These are phyloP conservation scores for Callimorpha dominula DNA, from an alignment of 2,888 invertebrate genomes.

Conservation along the genomic window DNA sequence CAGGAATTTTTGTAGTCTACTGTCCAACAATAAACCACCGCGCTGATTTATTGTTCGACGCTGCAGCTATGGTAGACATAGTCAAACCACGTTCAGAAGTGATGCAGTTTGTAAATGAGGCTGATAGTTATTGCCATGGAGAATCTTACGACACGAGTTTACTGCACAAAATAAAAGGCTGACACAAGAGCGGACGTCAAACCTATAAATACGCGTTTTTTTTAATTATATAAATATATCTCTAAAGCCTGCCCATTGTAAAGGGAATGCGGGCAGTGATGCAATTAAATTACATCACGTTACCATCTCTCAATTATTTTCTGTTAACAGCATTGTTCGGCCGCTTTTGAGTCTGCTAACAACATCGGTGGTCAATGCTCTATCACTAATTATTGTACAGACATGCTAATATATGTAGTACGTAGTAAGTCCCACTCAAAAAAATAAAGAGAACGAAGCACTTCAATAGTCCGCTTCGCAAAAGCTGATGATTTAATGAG, in stretches of 20 bases:
- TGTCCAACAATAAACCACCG: neutral
- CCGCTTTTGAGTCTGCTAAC: neutral
- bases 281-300: conserved; percentile 5
- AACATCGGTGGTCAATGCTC: neutral
- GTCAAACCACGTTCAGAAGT: neutral
- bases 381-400: neutral
- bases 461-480: neutral
- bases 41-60: neutral
- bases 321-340: neutral
- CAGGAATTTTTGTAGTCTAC: no score
- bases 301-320: neutral
- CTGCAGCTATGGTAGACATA: neutral
- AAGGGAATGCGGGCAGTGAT: neutral
- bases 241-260: neutral
- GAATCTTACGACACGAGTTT: no score
- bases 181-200: neutral
- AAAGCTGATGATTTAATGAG: conserved; percentile 4
- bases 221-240: neutral
- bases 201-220: neutral
- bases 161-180: neutral
- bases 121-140: neutral
- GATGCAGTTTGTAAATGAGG: neutral
- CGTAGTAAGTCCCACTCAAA: neutral
- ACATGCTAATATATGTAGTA: neutral
- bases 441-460: conserved; percentile 4